Conservation (phyloP, 2,797 vertebrate genomes). For the Chromis chromis region DNA sequence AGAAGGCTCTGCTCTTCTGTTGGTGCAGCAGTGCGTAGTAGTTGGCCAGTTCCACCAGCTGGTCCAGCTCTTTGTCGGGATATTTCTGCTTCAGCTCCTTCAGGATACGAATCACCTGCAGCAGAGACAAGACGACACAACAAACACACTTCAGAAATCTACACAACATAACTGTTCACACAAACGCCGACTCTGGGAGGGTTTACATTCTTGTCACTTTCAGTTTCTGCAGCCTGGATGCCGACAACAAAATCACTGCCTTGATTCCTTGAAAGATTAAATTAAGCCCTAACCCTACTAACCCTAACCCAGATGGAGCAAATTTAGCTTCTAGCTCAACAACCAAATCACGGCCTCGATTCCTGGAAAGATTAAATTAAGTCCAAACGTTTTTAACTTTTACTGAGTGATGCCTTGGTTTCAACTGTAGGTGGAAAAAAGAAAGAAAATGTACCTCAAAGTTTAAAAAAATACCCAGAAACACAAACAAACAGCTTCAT, state of each 20-base stretch:
- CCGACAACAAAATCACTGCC: too few species aligned
- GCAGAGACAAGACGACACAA: conserved; percentile 14
- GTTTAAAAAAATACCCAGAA: too few species aligned
- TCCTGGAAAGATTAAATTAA: neutral
- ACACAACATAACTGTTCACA: neutral
- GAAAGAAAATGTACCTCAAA: too few species aligned
- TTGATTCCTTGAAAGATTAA: too few species aligned
- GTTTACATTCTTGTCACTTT: too few species aligned
- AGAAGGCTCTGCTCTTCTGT: conserved; percentile 97
- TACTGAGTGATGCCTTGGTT: too few species aligned
- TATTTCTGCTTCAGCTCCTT: conserved; percentile 96
- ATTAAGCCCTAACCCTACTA: too few species aligned
- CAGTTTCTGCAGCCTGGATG: too few species aligned
- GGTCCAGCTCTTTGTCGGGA: conserved; percentile 94
- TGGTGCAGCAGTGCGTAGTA: conserved; percentile 94
- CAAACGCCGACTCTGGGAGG: neutral
- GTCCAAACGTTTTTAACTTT: neutral
- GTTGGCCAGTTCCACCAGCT: conserved; percentile 93
- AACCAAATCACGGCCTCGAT: neutral
- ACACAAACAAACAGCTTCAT: too few species aligned
- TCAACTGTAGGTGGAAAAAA: too few species aligned
- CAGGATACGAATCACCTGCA: conserved; percentile 92
- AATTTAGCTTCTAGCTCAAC: too few species aligned
- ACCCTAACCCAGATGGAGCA: too few species aligned
- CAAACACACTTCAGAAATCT: neutral